Evolutionary conservation across 2,888 invertebrate genomes (phyloP), one percentile per base, ranked within the genome.

Genomic region (Apocheima hispidaria): DNA sequence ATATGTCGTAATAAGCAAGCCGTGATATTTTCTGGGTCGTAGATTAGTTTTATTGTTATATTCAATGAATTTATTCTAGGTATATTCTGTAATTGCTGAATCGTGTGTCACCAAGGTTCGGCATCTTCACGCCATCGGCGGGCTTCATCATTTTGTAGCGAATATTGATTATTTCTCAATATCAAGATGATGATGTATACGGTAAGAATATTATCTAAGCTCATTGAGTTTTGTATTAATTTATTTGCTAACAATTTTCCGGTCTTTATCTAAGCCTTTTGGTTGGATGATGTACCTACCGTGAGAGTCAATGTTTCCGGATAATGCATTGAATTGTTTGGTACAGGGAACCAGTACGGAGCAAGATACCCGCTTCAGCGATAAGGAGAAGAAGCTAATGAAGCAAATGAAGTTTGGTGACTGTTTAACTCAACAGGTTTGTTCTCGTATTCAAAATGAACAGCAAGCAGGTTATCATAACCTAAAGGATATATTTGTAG

Each of bases 371-470:
- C 96, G 99, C 82, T 99, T 99, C 93, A 97, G 99, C 84, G 99
- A 99, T 91, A 99, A 99, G 92, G 99, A 99, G 92, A 99, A 99
- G 93, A 99, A 99, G 86, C 94, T 99, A 49, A 95, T 99, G 93
- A 99, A 99, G 89, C 98, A 98, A 87, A 99, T 99, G 99, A 98
- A 97, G 88, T 99, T 99, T 87, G 98, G 97, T 33, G 98, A 99
- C 83, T 96, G 97, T 73, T 94, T 99, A 44, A 96, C 96, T 71
- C 97, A 97, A 86, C 98, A 98, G 95, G 99, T 98, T 63, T 60
- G 66, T 35, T 18, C 2, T 30, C 18, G 12, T 30, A 7, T 7
- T n/a, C n/a, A n/a, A n/a, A n/a, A n/a, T n/a, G n/a, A n/a, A n/a
- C n/a, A n/a, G n/a, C n/a, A n/a, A 21, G n/a, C 28, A 44, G 44